A percentile compares a stretch with the other conserved stretches of the same genome.
Conservation (phyloP, 2,888 invertebrate species). For the Dione juno region DNA sequence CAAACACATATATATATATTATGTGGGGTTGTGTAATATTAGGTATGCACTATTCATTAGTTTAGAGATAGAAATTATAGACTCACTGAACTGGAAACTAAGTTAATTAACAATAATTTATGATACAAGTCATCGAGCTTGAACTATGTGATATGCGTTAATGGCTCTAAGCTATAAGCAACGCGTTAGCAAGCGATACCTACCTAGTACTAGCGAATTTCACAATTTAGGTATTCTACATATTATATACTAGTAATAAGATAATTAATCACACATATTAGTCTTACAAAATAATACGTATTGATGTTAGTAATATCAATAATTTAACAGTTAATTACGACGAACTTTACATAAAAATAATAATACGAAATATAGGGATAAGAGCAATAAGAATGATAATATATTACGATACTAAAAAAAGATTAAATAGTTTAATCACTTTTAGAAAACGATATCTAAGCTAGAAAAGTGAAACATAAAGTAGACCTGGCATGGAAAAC, state of each 20-base stretch:
- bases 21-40: not conserved
- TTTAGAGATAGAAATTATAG: slow-evolving; percentile 3
- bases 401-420: not conserved
- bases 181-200: not conserved
- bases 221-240: slow-evolving; percentile 1
- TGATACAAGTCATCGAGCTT: slow-evolving; percentile 19
- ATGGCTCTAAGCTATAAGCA: slow-evolving; percentile 6
- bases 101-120: slow-evolving; percentile 27
- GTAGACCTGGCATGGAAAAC: slow-evolving; percentile 26
- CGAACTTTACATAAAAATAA: not conserved
- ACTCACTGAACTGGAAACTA: slow-evolving; percentile 27
- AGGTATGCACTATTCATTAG: not conserved
- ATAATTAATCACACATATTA: not conserved
- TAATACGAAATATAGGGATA: too few relatives aligned
- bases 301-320: not conserved
- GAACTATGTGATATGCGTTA: slow-evolving; percentile 23
- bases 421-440: not conserved
- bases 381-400: too few relatives aligned
- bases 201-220: not conserved
- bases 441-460: slow-evolving; percentile 3
- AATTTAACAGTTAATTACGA: not conserved
- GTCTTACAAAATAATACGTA: too few relatives aligned
- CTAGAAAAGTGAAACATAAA: slow-evolving; percentile 11
- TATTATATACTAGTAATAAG: not conserved
- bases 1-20: not conserved